Conservation (phyloP, 2,888 invertebrate genomes). For the Trissonchulus sp. region DNA sequence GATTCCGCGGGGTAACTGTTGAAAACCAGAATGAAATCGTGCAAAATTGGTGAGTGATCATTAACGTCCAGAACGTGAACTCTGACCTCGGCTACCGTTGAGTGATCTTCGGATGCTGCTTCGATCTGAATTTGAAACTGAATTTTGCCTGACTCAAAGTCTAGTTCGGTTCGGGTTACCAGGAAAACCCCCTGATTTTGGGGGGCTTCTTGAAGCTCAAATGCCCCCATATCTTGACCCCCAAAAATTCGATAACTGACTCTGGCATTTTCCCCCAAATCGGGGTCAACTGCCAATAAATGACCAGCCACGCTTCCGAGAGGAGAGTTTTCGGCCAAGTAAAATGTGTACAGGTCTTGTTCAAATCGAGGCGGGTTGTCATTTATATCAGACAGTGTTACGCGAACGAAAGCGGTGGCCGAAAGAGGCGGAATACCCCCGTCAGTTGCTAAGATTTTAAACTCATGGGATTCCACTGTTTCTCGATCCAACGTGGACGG, state of each 20-base stretch:
- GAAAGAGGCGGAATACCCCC: slow-evolving; percentile 70
- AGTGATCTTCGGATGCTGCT: slow-evolving; percentile 59
- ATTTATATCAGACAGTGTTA: slow-evolving; percentile 68
- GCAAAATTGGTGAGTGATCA: slow-evolving; percentile 83
- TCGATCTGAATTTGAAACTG: slow-evolving; percentile 78
- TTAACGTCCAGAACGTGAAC: slow-evolving; percentile 59
- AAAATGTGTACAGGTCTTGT: slow-evolving; percentile 76
- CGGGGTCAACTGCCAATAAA: slow-evolving; percentile 81
- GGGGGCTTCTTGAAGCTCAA: slow-evolving; percentile 34
- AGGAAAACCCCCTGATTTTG: slow-evolving; percentile 69
- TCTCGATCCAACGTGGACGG: slow-evolving; percentile 71
- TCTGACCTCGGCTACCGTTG: slow-evolving; percentile 44
- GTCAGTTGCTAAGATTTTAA: slow-evolving; percentile 77
- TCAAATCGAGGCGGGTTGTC: slow-evolving; percentile 65
- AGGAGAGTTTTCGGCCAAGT: slow-evolving; percentile 91
- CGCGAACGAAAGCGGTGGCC: slow-evolving; percentile 67
- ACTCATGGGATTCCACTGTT: slow-evolving; percentile 66
- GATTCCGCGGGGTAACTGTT: slow-evolving; percentile 87
- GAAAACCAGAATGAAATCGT: slow-evolving; percentile 83
- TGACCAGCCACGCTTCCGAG: slow-evolving; percentile 86
- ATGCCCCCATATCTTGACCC: slow-evolving; percentile 64
- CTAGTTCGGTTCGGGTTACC: slow-evolving; percentile 80
- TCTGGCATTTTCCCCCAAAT: slow-evolving; percentile 80
- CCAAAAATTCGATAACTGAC: slow-evolving; percentile 91
- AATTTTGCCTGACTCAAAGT: slow-evolving; percentile 89